phyloP scores from a whole-genome alignment of 1,140 invertebrate genomes.

The Drosophila funebris region DNA sequence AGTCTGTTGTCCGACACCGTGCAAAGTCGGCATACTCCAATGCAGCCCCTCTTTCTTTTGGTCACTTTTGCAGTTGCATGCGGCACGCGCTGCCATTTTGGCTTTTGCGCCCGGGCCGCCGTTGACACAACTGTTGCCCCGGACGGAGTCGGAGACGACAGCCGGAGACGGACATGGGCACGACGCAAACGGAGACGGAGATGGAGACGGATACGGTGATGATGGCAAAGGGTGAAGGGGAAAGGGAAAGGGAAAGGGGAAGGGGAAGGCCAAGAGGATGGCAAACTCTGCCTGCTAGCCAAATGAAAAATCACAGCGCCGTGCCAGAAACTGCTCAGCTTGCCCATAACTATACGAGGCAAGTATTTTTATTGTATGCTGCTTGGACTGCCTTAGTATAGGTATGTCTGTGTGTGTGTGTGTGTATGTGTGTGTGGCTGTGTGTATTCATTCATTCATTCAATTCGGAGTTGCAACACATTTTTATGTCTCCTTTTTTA shows the following conservation, averaged over 20 bases:
- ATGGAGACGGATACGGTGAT: neutral
- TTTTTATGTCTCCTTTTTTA: constrained; percentile 72
- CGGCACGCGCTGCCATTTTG: constrained; percentile 55
- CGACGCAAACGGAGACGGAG: constrained; percentile 1
- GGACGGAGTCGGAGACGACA: constrained; percentile 17
- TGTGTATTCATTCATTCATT: constrained; percentile 77
- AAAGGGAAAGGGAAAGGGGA: no score
- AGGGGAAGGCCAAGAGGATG: no score
- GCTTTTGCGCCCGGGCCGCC: constrained; percentile 33
- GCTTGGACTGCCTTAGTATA: neutral
- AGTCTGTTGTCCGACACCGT: constrained; percentile 17
- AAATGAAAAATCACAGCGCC: constrained; percentile 79
- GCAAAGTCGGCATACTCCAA: constrained; percentile 1
- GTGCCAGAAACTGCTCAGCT: constrained; percentile 54
- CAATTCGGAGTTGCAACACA: constrained; percentile 75
- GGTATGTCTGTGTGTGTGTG: constrained; percentile 42
- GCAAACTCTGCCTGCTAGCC: constrained; percentile 20
- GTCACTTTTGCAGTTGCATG: constrained; percentile 70
- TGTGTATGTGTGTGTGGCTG: constrained; percentile 40
- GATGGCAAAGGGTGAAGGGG: neutral
- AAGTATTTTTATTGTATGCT: constrained; percentile 67
- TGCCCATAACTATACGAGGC: constrained; percentile 46
- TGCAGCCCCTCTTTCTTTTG: neutral
- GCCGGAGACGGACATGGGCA: constrained; percentile 5
- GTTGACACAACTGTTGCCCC: constrained; percentile 64